Evolutionary conservation across 1,140 invertebrate species (phyloP).

Genomic region (Dendrolimus kikuchii): DNA sequence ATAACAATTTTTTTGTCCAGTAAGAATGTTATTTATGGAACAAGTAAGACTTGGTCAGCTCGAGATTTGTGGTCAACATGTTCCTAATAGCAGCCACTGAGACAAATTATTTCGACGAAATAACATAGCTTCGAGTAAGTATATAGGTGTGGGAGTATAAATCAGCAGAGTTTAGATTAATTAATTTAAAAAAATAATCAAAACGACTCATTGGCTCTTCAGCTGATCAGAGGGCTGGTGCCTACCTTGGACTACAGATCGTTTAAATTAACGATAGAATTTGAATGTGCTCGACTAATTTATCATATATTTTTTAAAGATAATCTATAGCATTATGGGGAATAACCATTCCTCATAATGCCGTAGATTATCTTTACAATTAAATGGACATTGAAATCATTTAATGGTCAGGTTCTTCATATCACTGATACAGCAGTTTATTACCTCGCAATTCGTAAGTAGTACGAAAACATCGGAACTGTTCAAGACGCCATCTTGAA

Average conservation of each 20-base stretch:
- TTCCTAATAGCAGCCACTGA: no score
- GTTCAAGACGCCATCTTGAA: slow-evolving; percentile 42
- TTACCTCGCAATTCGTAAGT: slow-evolving; percentile 41
- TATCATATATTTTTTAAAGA: background rate
- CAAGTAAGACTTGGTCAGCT: slow-evolving; percentile 25
- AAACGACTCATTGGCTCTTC: no score
- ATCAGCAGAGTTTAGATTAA: no score
- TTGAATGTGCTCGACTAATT: no score
- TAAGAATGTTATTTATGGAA: slow-evolving; percentile 62
- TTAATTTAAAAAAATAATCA: no score
- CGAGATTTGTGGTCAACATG: slow-evolving; percentile 14
- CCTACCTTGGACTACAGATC: no score
- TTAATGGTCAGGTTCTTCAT: slow-evolving; percentile 30
- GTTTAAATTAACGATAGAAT: no score
- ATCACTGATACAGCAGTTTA: slow-evolving; percentile 40
- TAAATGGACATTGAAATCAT: slow-evolving; percentile 35
- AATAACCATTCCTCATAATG: slow-evolving; percentile 22
- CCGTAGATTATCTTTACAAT: slow-evolving; percentile 36
- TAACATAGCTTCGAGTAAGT: no score
- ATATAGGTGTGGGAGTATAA: no score
- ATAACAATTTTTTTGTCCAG: slow-evolving; percentile 43
- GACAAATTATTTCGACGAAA: no score
- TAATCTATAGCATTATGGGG: slow-evolving; percentile 15
- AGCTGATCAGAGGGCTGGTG: no score
- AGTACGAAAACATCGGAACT: slow-evolving; percentile 31